phyloP scores from a whole-genome alignment of 2,888 invertebrate genomes.

The Thecocarcelia acutangulata region DNA sequence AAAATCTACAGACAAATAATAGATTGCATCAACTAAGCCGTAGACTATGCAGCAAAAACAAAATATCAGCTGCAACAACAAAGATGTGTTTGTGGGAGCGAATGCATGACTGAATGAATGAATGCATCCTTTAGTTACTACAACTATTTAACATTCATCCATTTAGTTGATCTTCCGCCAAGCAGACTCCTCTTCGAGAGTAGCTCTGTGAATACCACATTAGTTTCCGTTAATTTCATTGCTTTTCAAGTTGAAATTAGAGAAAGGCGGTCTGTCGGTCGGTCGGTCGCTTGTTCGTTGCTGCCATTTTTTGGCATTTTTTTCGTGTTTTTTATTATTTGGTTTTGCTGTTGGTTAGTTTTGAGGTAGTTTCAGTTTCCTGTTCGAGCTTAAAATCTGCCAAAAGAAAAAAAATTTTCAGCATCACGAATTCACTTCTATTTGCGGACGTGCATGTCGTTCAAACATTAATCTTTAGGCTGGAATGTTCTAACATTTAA shows the following conservation, averaged over 20 bases:
- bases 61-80: conserved; percentile 15
- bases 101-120: not conserved
- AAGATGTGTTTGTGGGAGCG: not conserved
- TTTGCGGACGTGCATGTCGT: conserved; percentile 65
- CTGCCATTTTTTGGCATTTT: conserved; percentile 37
- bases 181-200: not conserved
- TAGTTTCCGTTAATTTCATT: conserved; percentile 68
- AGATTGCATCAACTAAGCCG: conserved; percentile 47
- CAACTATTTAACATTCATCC: conserved; percentile 54
- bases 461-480: conserved; percentile 65
- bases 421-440: conserved; percentile 56
- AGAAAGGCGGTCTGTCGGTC: conserved; percentile 43
- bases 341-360: conserved; percentile 33
- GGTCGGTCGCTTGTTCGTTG: conserved; percentile 28
- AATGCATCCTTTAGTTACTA: conserved; percentile 40
- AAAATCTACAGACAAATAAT: conserved; percentile 49
- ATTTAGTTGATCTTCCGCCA: conserved; percentile 21
- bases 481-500: conserved; percentile 58
- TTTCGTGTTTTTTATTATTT: conserved; percentile 15
- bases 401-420: conserved; percentile 20
- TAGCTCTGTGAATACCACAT: conserved; percentile 54
- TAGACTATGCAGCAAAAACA: conserved; percentile 23
- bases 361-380: conserved; percentile 51
- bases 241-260: conserved; percentile 60
- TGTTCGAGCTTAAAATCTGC: conserved; percentile 27